A percentile compares a stretch with the other conserved stretches of the same genome.
Conservation (phyloP, 1,140 invertebrate species). For the Wiebesia pumilae region DNA sequence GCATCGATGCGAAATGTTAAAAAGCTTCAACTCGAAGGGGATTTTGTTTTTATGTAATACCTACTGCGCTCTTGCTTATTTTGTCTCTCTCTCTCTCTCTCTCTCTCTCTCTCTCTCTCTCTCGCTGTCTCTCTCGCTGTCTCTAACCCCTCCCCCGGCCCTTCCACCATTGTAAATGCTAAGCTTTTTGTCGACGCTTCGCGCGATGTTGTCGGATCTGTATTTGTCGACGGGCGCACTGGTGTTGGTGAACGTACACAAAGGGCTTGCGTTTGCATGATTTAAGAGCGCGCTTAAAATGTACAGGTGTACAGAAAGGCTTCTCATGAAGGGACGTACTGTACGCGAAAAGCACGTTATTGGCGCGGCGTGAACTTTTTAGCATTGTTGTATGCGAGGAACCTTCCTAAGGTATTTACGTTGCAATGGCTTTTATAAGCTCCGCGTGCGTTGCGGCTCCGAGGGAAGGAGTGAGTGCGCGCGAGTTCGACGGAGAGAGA, state of each 20-base stretch:
- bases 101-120: too few relatives aligned
- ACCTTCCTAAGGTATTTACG: background rate
- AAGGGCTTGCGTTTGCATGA: background rate
- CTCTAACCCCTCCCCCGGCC: too few relatives aligned
- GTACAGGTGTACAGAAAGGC: background rate
- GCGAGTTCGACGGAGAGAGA: too few relatives aligned
- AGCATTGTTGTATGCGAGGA: background rate
- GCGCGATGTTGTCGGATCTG: background rate
- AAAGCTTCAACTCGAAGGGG: too few relatives aligned
- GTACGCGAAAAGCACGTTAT: background rate
- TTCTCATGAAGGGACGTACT: background rate
- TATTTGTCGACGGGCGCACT: background rate
- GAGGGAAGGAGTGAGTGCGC: background rate
- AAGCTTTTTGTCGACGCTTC: background rate
- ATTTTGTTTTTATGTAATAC: too few relatives aligned
- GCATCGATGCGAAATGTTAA: too few relatives aligned
- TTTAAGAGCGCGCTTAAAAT: background rate
- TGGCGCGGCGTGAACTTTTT: background rate
- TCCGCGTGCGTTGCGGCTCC: too few relatives aligned
- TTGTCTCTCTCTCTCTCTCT: too few relatives aligned
- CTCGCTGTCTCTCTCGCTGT: too few relatives aligned
- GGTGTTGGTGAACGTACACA: background rate
- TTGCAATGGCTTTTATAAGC: background rate
- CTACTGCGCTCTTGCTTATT: too few relatives aligned
- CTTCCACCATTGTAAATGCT: too few relatives aligned